phyloP scores from a whole-genome alignment of 2,888 invertebrate genomes.

The Cheilosia pagana region DNA sequence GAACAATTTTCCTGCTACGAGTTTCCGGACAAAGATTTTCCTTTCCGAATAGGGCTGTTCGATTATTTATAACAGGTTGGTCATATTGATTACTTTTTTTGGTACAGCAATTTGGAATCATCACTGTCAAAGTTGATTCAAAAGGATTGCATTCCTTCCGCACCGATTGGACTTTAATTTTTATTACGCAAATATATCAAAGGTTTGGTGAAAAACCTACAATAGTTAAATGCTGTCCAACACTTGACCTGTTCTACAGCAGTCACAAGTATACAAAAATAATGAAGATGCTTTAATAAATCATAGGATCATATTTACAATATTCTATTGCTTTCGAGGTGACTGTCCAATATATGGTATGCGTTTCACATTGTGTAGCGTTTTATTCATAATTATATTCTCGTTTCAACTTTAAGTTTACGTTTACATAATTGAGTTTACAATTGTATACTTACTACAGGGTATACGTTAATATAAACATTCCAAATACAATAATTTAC shows the following conservation, averaged over 20 bases:
- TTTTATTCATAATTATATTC: conserved; percentile 20
- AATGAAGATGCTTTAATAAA: background rate
- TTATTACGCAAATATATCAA: too few relatives aligned
- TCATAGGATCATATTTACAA: background rate
- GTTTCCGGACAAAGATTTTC: too few relatives aligned
- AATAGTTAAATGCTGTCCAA: too few relatives aligned
- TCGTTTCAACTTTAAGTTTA: conserved; percentile 35
- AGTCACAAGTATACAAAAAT: background rate
- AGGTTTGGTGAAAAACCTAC: too few relatives aligned
- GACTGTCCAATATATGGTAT: background rate
- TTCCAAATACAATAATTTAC: conserved; percentile 48
- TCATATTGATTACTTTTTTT: too few relatives aligned
- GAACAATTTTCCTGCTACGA: too few relatives aligned
- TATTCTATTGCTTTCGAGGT: conserved; percentile 17
- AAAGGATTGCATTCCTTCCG: too few relatives aligned
- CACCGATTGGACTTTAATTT: too few relatives aligned
- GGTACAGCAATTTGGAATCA: too few relatives aligned
- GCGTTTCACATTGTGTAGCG: conserved; percentile 28
- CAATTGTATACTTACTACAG: conserved; percentile 54
- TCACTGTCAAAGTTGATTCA: too few relatives aligned
- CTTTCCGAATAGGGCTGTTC: too few relatives aligned
- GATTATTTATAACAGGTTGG: too few relatives aligned
- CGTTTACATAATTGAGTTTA: conserved; percentile 31
- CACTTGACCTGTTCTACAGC: background rate
- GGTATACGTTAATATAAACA: conserved; percentile 48